Evolutionary conservation across 30 jellyfish, hydroid and myxozoan species (phyloP).

Genomic region (Aurelia coerulea): DNA sequence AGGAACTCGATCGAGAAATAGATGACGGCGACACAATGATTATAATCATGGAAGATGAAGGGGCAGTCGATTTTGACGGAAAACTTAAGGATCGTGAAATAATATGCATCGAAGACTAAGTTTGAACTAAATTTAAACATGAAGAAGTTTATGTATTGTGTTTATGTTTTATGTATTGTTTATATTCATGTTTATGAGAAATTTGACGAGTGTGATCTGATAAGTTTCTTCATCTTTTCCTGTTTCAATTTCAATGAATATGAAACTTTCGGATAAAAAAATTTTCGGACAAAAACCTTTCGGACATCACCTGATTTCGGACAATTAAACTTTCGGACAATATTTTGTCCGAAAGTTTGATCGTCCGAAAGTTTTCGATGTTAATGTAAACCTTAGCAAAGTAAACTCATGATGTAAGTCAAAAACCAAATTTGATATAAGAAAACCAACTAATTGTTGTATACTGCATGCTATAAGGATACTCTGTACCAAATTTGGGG

Average conservation of each 20-base stretch:
- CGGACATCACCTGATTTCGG: slow-evolving; percentile 5
- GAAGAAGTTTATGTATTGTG: background rate
- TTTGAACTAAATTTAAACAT: no score
- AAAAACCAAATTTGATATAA: no score
- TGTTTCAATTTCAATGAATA: background rate
- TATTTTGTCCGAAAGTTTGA: background rate
- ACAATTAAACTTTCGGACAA: slow-evolving; percentile 13
- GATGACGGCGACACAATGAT: background rate
- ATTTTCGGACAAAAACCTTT: background rate
- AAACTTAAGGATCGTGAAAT: background rate
- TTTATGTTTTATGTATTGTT: background rate
- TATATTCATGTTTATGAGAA: background rate
- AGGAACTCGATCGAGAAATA: background rate
- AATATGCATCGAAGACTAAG: background rate
- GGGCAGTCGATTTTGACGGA: background rate
- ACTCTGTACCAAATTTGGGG: no score
- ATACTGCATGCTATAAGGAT: no score
- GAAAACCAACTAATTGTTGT: no score
- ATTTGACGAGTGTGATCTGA: background rate
- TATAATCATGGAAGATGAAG: background rate
- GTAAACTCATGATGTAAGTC: no score
- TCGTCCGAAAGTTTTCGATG: no score
- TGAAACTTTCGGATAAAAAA: background rate
- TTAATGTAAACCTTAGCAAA: no score
- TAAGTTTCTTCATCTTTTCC: background rate